Evolutionary conservation across 2,888 invertebrate species (phyloP), one percentile per base, ranked within the genome.

Genomic region (Caenorhabditis zanzibari): DNA sequence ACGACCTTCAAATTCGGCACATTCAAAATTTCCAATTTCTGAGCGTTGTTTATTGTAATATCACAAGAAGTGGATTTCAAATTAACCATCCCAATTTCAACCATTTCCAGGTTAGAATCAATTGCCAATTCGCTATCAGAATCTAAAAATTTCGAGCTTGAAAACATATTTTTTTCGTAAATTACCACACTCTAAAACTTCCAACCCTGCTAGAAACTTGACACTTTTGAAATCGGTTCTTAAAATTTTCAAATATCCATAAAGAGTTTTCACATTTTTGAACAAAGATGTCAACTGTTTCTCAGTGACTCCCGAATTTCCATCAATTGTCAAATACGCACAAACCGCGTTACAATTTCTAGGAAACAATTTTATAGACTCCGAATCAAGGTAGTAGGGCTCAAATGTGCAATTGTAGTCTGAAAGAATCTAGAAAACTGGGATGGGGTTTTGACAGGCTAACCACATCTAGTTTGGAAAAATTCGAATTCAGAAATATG

Each of bases 171-270:
- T 44, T 16, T 44, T 44, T 12, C 14, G 44, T 3, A 44, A 44
- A 52, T 3, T n/a, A 63, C 63, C 63, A 64, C 63, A 64, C 28
- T 64, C 63, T 3, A 64, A 16, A n/a, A 24, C 26, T 28, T 64
- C 63, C 24, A 64, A 14, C 2, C 28, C 47, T 26, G 2, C 44
- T 7, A 64, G n/a, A 64, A 64, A 64, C 28, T 24, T 47, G n/a
- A n/a, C 44, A 28, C n/a, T 38, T 14, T 35, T 54, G 35, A 69
- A 69, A 24, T 35, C 24, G 0, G 69, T 69, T 2, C 12, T 54
- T 26, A 35, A 9, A 16, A 69, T 24, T 7, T 41, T 47, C 26
- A 71, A 58, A 35, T 28, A 35, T 6, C 71, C 71, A 41, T 24
- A 28, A 6, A 71, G 35, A 0, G 16, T n/a, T 58, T n/a, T 58